phyloP scores from a whole-genome alignment of 1,140 invertebrate species.

The Cherax quadricarinatus region DNA sequence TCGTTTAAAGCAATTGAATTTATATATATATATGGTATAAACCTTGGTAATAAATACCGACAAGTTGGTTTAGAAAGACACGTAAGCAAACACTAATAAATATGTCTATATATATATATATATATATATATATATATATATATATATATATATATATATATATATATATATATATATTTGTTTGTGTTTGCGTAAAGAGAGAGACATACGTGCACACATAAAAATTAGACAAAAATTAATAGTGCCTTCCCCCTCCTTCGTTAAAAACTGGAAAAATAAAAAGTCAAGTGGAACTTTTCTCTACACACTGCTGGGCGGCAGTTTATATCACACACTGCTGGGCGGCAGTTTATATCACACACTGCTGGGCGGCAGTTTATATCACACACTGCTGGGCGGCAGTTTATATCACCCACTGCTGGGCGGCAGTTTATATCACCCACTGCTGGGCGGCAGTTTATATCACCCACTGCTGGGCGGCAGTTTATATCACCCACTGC shows the following conservation, averaged over 20 bases:
- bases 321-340: conserved; percentile 53
- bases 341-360: conserved; percentile 63
- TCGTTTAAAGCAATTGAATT: not conserved
- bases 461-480: conserved; percentile 39
- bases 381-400: conserved; percentile 37
- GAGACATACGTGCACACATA: too few relatives aligned
- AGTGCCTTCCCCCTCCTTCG: too few relatives aligned
- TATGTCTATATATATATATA: conserved; percentile 21
- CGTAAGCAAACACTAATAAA: too few relatives aligned
- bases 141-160: conserved; percentile 39
- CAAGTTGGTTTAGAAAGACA: too few relatives aligned
- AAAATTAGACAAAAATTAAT: too few relatives aligned
- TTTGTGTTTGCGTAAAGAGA: not conserved
- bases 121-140: conserved; percentile 18
- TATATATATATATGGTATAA: too few relatives aligned
- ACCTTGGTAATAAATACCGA: too few relatives aligned
- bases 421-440: conserved; percentile 62
- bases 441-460: conserved; percentile 49
- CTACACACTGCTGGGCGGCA: not conserved
- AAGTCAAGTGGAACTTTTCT: too few relatives aligned
- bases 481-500: conserved; percentile 54
- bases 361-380: conserved; percentile 52
- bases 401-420: conserved; percentile 51
- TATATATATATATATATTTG: conserved; percentile 6
- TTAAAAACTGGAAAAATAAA: too few relatives aligned